A percentile compares a stretch with the other conserved stretches of the same genome.
These are phyloP conservation scores for Norana najaformis DNA, from an alignment of 2,888 invertebrate species.

Conservation along the genomic window DNA sequence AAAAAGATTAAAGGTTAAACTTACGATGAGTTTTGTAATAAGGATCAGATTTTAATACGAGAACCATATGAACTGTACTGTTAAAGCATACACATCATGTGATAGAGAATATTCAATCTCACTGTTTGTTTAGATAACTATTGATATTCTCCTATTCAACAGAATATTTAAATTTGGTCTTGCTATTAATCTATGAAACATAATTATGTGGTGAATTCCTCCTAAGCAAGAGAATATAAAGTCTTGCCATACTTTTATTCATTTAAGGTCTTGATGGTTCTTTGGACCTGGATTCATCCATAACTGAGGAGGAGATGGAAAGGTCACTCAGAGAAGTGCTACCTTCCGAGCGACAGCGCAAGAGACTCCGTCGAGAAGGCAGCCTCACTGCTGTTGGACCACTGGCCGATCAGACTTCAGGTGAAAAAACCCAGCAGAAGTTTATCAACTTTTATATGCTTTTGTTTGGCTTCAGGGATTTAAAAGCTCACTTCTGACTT, in stretches of 20 bases:
- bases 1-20: not conserved
- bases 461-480: not conserved
- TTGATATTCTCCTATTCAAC: not conserved
- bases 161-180: not conserved
- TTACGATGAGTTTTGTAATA: not conserved
- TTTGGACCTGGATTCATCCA: slow-evolving; percentile 52
- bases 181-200: not conserved
- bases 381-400: slow-evolving; percentile 35
- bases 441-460: not conserved
- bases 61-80: too few species aligned
- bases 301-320: slow-evolving; percentile 57
- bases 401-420: not conserved
- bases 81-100: not conserved
- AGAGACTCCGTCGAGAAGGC: slow-evolving; percentile 49
- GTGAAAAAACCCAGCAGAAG: not conserved
- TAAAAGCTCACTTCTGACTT: not conserved
- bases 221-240: not conserved
- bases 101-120: not conserved
- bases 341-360: slow-evolving; percentile 57
- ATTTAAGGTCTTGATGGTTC: not conserved
- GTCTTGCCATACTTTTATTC: not conserved
- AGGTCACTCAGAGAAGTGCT: slow-evolving; percentile 54
- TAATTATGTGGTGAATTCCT: not conserved
- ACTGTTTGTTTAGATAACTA: not conserved
- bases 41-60: not conserved